A percentile compares a stretch with the other conserved stretches of the same genome.
Conservation (phyloP, 2,113 vertebrate species). For the Scomber colias region DNA sequence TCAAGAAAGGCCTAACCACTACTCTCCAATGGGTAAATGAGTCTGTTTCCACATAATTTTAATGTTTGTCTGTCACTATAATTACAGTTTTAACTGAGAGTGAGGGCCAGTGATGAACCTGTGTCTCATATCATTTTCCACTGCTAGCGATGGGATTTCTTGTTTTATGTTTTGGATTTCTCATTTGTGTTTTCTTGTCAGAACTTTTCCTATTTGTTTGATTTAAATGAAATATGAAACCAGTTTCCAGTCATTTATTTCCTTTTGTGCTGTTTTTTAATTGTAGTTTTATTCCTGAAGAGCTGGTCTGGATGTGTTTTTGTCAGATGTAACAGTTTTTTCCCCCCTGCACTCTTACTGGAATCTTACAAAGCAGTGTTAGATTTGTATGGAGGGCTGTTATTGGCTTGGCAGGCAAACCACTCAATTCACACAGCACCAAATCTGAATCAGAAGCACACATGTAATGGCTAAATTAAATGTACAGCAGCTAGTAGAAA, state of each 20-base stretch:
- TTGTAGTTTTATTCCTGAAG: not conserved
- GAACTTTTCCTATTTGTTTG: not conserved
- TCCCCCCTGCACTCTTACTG: slow-evolving; percentile 19
- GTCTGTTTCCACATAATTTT: slow-evolving; percentile 60
- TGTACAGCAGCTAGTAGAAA: not conserved
- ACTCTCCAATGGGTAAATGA: slow-evolving; percentile 61
- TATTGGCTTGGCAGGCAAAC: slow-evolving; percentile 19
- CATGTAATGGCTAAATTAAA: slow-evolving; percentile 10
- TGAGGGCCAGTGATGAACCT: slow-evolving; percentile 33
- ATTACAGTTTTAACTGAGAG: slow-evolving; percentile 56
- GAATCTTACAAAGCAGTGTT: slow-evolving; percentile 58
- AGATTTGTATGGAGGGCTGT: slow-evolving; percentile 25
- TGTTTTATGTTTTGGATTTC: not conserved
- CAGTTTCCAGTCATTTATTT: too few species aligned
- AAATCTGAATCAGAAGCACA: slow-evolving; percentile 8
- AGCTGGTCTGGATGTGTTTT: not conserved
- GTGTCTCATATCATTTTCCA: slow-evolving; percentile 10
- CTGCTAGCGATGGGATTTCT: not conserved
- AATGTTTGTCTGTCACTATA: slow-evolving; percentile 66
- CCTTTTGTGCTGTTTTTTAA: too few species aligned
- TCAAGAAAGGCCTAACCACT: slow-evolving; percentile 67
- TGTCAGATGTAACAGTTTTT: slow-evolving; percentile 12
- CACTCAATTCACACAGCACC: not conserved
- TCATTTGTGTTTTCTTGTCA: not conserved
- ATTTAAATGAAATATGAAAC: not conserved